Evolutionary conservation across 1,140 invertebrate species (phyloP).

Genomic region (Euwallacea fornicatus): DNA sequence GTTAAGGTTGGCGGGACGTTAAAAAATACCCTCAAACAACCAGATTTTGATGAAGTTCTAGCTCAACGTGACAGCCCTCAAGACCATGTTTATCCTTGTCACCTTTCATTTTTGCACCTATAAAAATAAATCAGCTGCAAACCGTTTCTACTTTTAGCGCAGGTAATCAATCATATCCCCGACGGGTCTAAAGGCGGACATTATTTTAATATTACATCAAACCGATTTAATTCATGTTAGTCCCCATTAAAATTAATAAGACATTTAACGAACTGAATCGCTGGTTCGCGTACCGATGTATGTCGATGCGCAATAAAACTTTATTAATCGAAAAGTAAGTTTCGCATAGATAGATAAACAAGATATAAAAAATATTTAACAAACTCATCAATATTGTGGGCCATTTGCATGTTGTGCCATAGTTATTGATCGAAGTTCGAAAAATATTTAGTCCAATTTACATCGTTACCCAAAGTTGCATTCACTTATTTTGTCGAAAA

Average conservation of each 20-base stretch:
- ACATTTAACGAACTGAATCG: conserved; percentile 3
- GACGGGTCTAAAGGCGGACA: conserved; percentile 11
- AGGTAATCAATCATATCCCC: conserved; percentile 21
- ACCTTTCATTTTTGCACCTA: conserved; percentile 14
- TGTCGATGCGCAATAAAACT: no score
- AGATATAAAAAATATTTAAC: neutral
- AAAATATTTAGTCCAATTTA: conserved; percentile 2
- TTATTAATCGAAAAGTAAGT: neutral
- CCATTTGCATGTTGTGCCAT: neutral
- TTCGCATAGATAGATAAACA: neutral
- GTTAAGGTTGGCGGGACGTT: no score
- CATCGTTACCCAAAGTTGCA: neutral
- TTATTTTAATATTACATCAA: conserved; percentile 23
- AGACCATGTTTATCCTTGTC: conserved; percentile 5
- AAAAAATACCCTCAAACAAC: no score
- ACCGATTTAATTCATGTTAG: conserved; percentile 11
- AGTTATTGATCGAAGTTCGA: neutral
- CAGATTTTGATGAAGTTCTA: neutral
- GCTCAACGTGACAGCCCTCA: neutral
- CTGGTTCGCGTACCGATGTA: neutral
- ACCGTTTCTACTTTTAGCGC: conserved; percentile 16
- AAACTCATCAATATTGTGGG: neutral
- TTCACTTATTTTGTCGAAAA: neutral
- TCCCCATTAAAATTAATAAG: conserved; percentile 23
- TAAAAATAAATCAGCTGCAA: conserved; percentile 23